Base-by-base conservation (phyloP, 1,140 invertebrate genomes). In the Radopholus similis region DNA sequence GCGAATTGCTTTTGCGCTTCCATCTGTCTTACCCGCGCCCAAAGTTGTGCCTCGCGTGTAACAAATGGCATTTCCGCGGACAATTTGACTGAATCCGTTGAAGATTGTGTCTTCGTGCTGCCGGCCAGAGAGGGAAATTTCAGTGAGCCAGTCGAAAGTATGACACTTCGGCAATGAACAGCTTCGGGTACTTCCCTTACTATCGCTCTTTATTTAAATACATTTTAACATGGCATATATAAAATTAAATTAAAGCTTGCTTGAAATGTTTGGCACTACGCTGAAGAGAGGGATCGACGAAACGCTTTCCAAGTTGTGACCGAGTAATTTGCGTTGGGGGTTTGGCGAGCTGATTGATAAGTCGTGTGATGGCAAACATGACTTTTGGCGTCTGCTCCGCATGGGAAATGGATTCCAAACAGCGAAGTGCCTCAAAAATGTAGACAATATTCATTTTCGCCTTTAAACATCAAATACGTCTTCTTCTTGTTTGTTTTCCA, bases 101-200 rank as follows among this genome's bases (percentile, higher is more conserved):
- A 60, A 28, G 9, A 11, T 18, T n/a, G 9, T 26, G 18, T 44
- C 32, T 60, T 60, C 26, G 40, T 11, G n/a, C 13, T 6, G 8
- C 32, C 2, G 4, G 34, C n/a, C 32, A 26, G 32, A 47, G 58
- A 60, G 3, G 58, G 5, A 13, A 49, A 5, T 47, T 60, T 60
- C 13, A 26, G 8, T 4, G 58, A 26, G 6, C 58, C 58, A 5
- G 11, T 30, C 9, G 58, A 30, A 15, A 60, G 47, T 8, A 60
- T 32, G n/a, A 47, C 38, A 38, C 58, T 60, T 23, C 47, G 58
- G n/a, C 58, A 60, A 49, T 26, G 44, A 23, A 60, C 44, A 6
- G 58, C 58, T 9, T 60, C 58, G 3, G 58, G 58, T 11, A 60
- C 58, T 18, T 60, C 58, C 44, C 44, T 60, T 34, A 60, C 26